Percentiles rank a stretch among this genome's conserved stretches.
These are phyloP conservation scores for Leucophenga maculata DNA, from an alignment of 2,888 invertebrate species.

Conservation along the genomic window DNA sequence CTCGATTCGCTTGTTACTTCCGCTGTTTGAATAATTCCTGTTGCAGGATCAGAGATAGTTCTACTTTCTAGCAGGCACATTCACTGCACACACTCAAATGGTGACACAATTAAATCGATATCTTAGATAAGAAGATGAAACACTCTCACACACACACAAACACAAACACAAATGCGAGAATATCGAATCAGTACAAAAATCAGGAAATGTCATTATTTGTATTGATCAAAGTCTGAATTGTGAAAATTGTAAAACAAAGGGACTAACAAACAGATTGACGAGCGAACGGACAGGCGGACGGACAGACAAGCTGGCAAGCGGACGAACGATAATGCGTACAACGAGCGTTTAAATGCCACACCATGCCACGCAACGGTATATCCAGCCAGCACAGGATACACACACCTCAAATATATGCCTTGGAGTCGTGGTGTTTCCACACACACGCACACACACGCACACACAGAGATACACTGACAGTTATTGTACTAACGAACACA, in stretches of 20 bases:
- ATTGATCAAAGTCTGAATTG: slow-evolving; percentile 37
- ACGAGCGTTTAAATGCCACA: too few species aligned
- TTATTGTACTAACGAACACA: too few species aligned
- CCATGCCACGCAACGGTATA: too few species aligned
- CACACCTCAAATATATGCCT: too few species aligned
- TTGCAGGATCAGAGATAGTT: too few species aligned
- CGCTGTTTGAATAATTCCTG: too few species aligned
- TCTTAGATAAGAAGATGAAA: neutral
- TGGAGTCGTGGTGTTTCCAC: neutral
- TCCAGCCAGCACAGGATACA: too few species aligned
- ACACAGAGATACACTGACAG: too few species aligned
- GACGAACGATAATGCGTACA: neutral
- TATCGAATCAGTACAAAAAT: slow-evolving; percentile 52
- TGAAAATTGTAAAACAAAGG: neutral
- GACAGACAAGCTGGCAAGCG: neutral
- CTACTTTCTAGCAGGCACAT: too few species aligned
- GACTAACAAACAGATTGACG: neutral
- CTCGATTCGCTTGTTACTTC: too few species aligned
- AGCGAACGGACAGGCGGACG: neutral
- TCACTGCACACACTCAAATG: too few species aligned
- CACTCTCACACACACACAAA: slow-evolving; percentile 21
- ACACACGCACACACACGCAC: neutral
- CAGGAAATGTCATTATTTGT: slow-evolving; percentile 67
- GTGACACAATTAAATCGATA: too few species aligned
- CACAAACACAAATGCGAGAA: neutral